Conservation (phyloP, 2,888 invertebrate genomes). For the Tetheella fluctuosa region DNA sequence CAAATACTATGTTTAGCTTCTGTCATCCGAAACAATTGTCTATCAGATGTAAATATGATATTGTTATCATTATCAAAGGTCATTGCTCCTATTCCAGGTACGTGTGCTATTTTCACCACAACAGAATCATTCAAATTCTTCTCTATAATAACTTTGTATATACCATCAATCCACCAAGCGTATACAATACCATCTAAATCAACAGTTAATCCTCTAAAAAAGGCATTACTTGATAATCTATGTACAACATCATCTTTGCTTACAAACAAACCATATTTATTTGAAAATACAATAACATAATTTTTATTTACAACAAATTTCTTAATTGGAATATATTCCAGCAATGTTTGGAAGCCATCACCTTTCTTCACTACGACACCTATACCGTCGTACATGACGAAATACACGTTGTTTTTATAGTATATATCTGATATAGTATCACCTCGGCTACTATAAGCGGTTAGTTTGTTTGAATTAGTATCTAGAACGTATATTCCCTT, state of each 20-base stretch:
- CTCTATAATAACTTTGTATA: conserved; percentile 62
- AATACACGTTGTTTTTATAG: conserved; percentile 65
- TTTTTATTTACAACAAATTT: conserved; percentile 67
- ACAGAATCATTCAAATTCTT: conserved; percentile 51
- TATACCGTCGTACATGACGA: conserved; percentile 51
- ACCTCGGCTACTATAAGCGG: conserved; percentile 63
- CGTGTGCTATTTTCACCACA: conserved; percentile 53
- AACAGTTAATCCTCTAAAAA: conserved; percentile 65
- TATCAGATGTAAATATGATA: conserved; percentile 61
- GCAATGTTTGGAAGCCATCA: conserved; percentile 52
- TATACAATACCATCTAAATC: conserved; percentile 65
- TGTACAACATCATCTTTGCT: conserved; percentile 48
- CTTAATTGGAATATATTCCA: conserved; percentile 55
- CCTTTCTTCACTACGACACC: conserved; percentile 64
- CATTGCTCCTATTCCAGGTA: conserved; percentile 61
- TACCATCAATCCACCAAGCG: conserved; percentile 74
- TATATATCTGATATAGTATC: conserved; percentile 62
- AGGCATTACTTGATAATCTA: conserved; percentile 62
- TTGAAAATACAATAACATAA: conserved; percentile 59
- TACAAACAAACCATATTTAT: conserved; percentile 60
- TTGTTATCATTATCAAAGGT: conserved; percentile 70
- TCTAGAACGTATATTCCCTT: conserved; percentile 65
- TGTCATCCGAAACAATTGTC: conserved; percentile 52
- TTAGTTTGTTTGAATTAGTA: conserved; percentile 44
- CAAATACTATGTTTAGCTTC: conserved; percentile 39